A percentile compares a stretch with the other conserved stretches of the same genome.
phyloP scores from a whole-genome alignment of 2,113 vertebrate genomes.

The Callionymus lyra region DNA sequence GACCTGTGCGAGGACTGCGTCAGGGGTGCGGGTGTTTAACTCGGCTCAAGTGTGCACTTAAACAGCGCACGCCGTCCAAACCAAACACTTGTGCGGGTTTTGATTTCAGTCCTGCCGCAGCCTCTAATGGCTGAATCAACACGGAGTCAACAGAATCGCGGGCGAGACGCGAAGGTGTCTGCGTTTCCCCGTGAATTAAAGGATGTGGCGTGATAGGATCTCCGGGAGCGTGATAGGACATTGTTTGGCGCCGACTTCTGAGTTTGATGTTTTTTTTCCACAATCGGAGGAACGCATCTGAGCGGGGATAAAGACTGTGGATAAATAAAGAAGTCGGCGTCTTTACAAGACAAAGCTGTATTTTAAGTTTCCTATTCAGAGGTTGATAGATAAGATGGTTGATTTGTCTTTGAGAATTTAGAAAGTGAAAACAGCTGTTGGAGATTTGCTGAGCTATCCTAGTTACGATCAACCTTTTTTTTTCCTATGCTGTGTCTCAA shows the following conservation, averaged over 20 bases:
- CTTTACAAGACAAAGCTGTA: not conserved
- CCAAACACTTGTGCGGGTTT: conserved; percentile 43
- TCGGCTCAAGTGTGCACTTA: conserved; percentile 40
- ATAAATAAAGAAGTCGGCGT: not conserved
- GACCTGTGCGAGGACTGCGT: conserved; percentile 17
- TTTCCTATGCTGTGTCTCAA: no score
- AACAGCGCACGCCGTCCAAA: conserved; percentile 35
- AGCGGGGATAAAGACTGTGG: no score
- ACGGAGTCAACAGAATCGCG: conserved; percentile 45
- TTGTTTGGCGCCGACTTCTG: conserved; percentile 23
- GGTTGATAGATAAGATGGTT: not conserved
- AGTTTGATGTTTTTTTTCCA: conserved; percentile 4
- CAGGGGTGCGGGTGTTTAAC: conserved; percentile 37
- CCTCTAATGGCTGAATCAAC: conserved; percentile 60
- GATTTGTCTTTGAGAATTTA: conserved; percentile 1
- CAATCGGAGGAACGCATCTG: conserved; percentile 12
- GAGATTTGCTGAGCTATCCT: no score
- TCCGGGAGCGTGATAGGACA: conserved; percentile 11
- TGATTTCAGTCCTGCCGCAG: conserved; percentile 49
- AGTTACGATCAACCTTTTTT: no score
- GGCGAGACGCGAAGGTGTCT: conserved; percentile 17
- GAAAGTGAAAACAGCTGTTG: not conserved
- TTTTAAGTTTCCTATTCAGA: no score
- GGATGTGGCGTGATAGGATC: conserved; percentile 15
- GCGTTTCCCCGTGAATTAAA: conserved; percentile 12